Evolutionary conservation across 2,888 invertebrate genomes (phyloP), one percentile per base, ranked within the genome.

Genomic region (Drosophila limbata): DNA sequence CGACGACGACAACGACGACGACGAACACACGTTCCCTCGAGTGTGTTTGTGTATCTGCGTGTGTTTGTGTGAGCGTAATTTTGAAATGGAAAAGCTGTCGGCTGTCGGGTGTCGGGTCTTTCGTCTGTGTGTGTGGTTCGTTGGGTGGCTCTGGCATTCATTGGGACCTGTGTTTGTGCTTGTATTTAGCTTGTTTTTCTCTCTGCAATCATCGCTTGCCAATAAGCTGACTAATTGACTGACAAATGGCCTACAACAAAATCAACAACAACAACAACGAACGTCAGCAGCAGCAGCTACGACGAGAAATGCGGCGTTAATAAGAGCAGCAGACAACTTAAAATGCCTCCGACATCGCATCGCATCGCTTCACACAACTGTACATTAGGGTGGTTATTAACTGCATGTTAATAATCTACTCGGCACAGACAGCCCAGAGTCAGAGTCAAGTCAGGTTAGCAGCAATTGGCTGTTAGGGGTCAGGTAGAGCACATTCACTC

Each of bases 131-230:
- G 61, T 28, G 48, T 65, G 40, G 47, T 44, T 50, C 21, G 21
- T 25, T 57, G 59, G 35, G 33, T 73, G 42, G 48, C 57, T 57
- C 42, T n/a, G 45, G 48, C 33, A 48, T 48, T 39, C 40, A 48
- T 21, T 59, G 33, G 33, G 37, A 48, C 39, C n/a, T 68, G 17
- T 65, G 51, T 77, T 74, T 77, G 78, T 68, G 77, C 68, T 73
- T 85, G 79, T 83, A 79, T 79, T 72, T 83, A 77, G 81, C 84
- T 82, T 84, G 87, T 80, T 83, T 77, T 80, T 81, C 83, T 81
- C 86, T 84, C 74, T 83, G 85, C 84, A 88, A 88, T 88, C 85
- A 85, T 85, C 88, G 86, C 88, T 85, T 88, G 85, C 85, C 85
- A 85, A 85, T 85, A 85, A 85, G 85, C 85, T 85, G 88, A 85